phyloP scores from a whole-genome alignment of 2,888 invertebrate genomes.

The Ophion costatus region DNA sequence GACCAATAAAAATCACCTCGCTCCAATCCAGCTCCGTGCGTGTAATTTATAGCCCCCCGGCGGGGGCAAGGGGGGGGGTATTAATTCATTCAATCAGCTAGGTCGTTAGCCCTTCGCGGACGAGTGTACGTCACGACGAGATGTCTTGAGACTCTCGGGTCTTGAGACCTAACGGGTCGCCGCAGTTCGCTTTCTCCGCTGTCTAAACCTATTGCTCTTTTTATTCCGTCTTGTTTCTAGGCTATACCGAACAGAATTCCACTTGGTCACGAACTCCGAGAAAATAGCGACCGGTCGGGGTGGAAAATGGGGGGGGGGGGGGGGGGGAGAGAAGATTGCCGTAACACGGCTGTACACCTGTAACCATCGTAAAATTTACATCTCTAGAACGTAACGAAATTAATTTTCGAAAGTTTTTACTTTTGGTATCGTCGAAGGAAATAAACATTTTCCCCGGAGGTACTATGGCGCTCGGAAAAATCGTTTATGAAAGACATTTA shows the following conservation, averaged over 20 bases:
- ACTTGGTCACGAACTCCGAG: slow-evolving; percentile 42
- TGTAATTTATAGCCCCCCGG: neutral
- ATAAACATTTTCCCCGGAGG: neutral
- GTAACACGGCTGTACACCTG: neutral
- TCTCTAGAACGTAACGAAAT: neutral
- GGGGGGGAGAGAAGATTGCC: neutral
- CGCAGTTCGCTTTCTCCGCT: slow-evolving; percentile 59
- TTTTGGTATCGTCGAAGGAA: neutral
- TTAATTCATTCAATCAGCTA: slow-evolving; percentile 44
- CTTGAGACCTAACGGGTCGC: slow-evolving; percentile 58
- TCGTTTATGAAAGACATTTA: too few relatives aligned
- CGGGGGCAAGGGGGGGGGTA: neutral
- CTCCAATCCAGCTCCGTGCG: neutral
- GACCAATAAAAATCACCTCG: neutral
- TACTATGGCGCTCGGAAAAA: too few relatives aligned
- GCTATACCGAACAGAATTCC: slow-evolving; percentile 56
- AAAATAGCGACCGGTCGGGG: neutral
- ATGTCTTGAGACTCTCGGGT: slow-evolving; percentile 40
- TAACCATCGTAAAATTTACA: slow-evolving; percentile 39
- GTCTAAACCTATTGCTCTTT: slow-evolving; percentile 21
- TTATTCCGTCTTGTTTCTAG: slow-evolving; percentile 10
- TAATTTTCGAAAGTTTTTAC: neutral
- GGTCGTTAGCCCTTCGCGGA: slow-evolving; percentile 43
- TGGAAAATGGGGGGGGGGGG: neutral
- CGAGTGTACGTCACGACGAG: slow-evolving; percentile 24